Base-by-base conservation (phyloP, 2,888 invertebrate genomes). In the Dolomedes plantarius region DNA sequence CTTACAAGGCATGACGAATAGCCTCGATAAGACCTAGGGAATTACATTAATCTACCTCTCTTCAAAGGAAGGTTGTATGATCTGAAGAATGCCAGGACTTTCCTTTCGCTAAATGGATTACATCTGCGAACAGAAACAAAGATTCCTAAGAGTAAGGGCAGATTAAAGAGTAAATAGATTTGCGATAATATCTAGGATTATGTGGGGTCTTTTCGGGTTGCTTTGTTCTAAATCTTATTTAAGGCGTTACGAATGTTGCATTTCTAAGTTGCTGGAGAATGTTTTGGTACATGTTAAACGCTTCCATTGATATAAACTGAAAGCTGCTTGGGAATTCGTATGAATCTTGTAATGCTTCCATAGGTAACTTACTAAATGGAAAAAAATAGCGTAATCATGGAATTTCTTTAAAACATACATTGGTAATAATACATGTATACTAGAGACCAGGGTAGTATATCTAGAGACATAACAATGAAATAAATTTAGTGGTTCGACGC, bases 141-240 rank as follows among this genome's bases (percentile, higher is more conserved):
- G 73, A 46, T 62, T 36, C 31, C 27, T 9, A 2, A 29, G 67
- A 36, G 67, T 67, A 36, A 73, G 65, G 67, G 46, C 73, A 73
- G 80, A 80, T 80, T 73, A 67, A 65, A 65, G n/a, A 27, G 67
- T 80, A 65, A 80, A 73, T 80, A 65, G 79, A 36, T 28, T 77
- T 36, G 50, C 7, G 77, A 77, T 77, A 77, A 77, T 67, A 77
- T 77, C 77, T 56, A 2, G 77, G 68, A 36, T 62, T 77, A 77
- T 56, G 36, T 32, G 56, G 32, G 69, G 32, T 19, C 28, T 69
- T 56, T 62, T 39, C 69, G 28, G 28, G 67, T 73, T 29, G 31
- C 32, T 32, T 56, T 56, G 32, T 19, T 36, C 67, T 19, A 36
- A 23, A 6, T 32, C n/a, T 67, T 31, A 32, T 28, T 36, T 36